These are phyloP conservation scores for Hipparchia sbordonii DNA, from an alignment of 2,888 invertebrate species.

Conservation along the genomic window DNA sequence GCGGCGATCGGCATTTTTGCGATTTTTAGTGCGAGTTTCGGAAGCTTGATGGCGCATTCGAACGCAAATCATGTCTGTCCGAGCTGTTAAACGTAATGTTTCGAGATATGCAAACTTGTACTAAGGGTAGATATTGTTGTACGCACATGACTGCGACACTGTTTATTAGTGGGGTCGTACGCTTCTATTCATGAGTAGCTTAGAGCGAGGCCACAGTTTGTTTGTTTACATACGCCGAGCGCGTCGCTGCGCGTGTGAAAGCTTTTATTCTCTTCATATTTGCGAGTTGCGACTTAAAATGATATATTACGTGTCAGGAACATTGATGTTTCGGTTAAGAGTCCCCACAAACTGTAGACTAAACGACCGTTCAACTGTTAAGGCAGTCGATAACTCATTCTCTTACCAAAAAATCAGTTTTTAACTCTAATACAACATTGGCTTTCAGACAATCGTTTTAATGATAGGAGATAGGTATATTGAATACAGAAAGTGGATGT, in stretches of 20 bases:
- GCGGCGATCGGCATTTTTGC: too few species aligned
- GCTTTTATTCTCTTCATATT: conserved; percentile 63
- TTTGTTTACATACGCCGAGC: conserved; percentile 72
- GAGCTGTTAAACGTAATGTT: too few species aligned
- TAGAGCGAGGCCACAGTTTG: conserved; percentile 74
- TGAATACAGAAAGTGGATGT: too few species aligned
- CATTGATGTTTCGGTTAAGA: conserved; percentile 65
- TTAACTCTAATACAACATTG: too few species aligned
- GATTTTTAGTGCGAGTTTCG: too few species aligned
- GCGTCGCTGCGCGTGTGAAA: conserved; percentile 72
- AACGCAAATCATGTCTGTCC: too few species aligned
- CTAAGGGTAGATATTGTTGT: not conserved
- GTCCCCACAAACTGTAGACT: not conserved
- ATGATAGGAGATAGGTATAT: too few species aligned
- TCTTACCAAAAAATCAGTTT: too few species aligned
- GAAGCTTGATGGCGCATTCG: too few species aligned
- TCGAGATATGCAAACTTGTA: not conserved
- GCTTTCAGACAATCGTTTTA: too few species aligned
- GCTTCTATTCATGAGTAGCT: conserved; percentile 79
- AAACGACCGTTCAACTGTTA: not conserved
- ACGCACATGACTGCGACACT: conserved; percentile 4
- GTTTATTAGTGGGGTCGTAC: conserved; percentile 70
- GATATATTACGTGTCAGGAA: conserved; percentile 78
- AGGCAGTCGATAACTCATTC: too few species aligned
- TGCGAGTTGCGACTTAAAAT: conserved; percentile 69